Conservation (phyloP, 2,113 vertebrate genomes). For the Rhea pennata region DNA sequence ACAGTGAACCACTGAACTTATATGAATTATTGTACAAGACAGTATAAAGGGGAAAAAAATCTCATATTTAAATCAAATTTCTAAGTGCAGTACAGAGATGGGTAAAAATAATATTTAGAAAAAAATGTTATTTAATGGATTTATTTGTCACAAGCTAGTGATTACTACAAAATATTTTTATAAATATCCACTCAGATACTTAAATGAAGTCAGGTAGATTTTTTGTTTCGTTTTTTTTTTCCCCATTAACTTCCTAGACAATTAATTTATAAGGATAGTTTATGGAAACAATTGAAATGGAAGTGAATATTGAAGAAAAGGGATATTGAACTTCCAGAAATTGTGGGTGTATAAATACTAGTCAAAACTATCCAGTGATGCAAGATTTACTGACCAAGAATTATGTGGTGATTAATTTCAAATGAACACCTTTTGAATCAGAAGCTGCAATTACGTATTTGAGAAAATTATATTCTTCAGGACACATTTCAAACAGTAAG, state of each 20-base stretch:
- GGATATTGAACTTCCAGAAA: neutral
- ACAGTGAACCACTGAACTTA: neutral
- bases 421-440: neutral
- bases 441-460: neutral
- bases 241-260: neutral
- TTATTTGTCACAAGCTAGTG: neutral
- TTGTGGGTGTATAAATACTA: neutral
- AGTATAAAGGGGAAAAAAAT: neutral
- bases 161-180: neutral
- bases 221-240: neutral
- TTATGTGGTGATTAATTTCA: neutral
- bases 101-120: neutral
- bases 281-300: neutral
- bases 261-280: neutral
- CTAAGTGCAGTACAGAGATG: neutral
- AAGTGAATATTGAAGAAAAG: neutral
- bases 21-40: neutral
- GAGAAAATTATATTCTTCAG: neutral
- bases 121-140: neutral
- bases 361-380: neutral
- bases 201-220: neutral
- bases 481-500: neutral
- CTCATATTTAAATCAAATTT: neutral
- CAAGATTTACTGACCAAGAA: neutral
- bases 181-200: neutral